Percentiles rank a stretch among this genome's conserved stretches.
phyloP scores from a whole-genome alignment of 2,797 vertebrate species.

The Chelonia mydas region DNA sequence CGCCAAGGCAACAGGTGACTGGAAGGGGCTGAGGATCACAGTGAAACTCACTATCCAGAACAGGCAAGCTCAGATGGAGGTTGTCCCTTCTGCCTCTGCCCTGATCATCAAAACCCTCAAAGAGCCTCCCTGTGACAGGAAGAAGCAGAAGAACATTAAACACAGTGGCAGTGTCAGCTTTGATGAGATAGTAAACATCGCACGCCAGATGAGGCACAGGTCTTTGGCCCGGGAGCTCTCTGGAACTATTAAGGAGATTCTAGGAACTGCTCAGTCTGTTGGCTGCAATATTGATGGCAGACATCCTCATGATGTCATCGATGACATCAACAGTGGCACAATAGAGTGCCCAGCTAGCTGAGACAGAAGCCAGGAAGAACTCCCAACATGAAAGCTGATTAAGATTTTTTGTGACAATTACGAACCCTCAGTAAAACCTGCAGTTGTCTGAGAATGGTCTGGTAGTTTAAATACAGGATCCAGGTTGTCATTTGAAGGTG shows the following conservation, averaged over 20 bases:
- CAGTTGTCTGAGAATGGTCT: background rate
- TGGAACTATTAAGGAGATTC: conserved; percentile 96
- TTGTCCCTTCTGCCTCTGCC: too few relatives aligned
- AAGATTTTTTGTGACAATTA: conserved; percentile 30
- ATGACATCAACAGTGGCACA: conserved; percentile 94
- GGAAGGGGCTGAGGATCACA: conserved; percentile 97
- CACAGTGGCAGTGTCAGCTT: conserved; percentile 93
- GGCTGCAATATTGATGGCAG: conserved; percentile 95
- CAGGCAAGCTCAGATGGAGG: conserved; percentile 88
- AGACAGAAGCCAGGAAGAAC: conserved; percentile 20
- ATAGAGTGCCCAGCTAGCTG: conserved; percentile 88
- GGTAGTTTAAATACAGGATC: background rate
- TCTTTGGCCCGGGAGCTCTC: conserved; percentile 96
- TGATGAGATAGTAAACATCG: conserved; percentile 90
- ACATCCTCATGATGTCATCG: conserved; percentile 94
- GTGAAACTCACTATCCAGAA: conserved; percentile 98
- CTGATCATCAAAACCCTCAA: too few relatives aligned
- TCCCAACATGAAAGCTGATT: background rate
- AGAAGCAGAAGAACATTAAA: conserved; percentile 79
- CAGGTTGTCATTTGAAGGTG: background rate
- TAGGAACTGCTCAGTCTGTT: conserved; percentile 96
- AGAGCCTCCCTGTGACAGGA: too few relatives aligned
- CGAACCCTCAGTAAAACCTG: conserved; percentile 36
- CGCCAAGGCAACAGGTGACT: conserved; percentile 97
- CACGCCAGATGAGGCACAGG: conserved; percentile 90